Base-by-base conservation (phyloP, 2,113 vertebrate genomes). In the Nyctibius bracteatus region DNA sequence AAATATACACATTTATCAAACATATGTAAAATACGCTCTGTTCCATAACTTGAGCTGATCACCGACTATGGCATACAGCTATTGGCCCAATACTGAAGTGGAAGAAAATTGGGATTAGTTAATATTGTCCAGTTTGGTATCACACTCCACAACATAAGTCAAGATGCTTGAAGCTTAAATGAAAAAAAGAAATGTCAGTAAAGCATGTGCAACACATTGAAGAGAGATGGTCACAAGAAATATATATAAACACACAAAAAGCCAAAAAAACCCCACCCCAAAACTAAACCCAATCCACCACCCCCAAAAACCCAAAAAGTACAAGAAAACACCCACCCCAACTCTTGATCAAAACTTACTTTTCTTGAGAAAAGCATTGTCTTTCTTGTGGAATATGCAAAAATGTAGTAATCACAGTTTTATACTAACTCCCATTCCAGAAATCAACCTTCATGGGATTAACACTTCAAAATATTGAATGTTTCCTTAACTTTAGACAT, bases 241-340 rank as follows among this genome's bases (percentile, higher is more conserved):
- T 55, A 14, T 10, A 61, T 8, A 46, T 49, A 37, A 25, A 33
- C 5, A 22, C 23, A 47, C 1, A 39, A 46, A n/a, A 66, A 10
- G 2, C 9, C 4, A 37, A 16, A 70, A 1, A 30, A 41, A 16
- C 27, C 27, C 51, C 28, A 2, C 2, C 12, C 14, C 11, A 12
- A 37, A 39, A 12, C 10, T 16, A 54, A 59, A 57, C 4, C 4
- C 9, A 70, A 67, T 13, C 11, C 17, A 44, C 12, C 30, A 65
- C 12, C 8, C 39, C 16, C 4, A 14, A 24, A 51, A 43, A 21
- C 7, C 2, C 14, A 10, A 41, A 39, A 52, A 16, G 27, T 9
- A 43, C 11, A 43, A 43, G 14, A 43, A 43, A 10, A 43, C 10
- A 43, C 41, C 14, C 35, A 33, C 17, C 14, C 4, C 19, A 89